Base-by-base conservation (phyloP, 2,888 invertebrate genomes). In the Athrips mouffetella region DNA sequence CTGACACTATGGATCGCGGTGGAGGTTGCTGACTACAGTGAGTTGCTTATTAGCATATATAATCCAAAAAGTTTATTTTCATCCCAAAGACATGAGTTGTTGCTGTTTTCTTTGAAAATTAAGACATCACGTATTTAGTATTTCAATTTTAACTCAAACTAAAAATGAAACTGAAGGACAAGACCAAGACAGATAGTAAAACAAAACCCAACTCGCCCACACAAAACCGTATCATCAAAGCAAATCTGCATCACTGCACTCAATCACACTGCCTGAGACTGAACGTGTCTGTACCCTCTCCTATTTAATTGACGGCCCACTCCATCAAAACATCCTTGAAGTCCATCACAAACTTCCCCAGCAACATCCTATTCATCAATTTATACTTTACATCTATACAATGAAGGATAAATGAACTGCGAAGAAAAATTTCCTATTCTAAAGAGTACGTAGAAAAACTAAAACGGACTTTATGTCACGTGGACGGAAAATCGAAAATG, bases 221-320 rank as follows among this genome's bases (percentile, higher is more conserved):
- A 50, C 54, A 50, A 48, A 48, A 54, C 55, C 57, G 56, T 65
- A 76, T 76, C 74, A 73, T 68, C 65, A 65, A 70, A 78, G 71
- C 54, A 62, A 76, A 79, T 77, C 77, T 83, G 83, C 81, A 81
- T 81, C 76, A 75, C 69, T 82, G 82, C 81, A 81, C 81, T 85
- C 84, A 79, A 82, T 85, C 86, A 85, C 70, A 74, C 66, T n/a
- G n/a, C n/a, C n/a, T n/a, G n/a, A n/a, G n/a, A n/a, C n/a, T 66
- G 63, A 67, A 73, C 74, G 77, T 70, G 71, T 70, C 73, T 64
- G 73, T 80, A 75, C 76, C 77, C 77, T 79, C 76, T 75, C 73
- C 73, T 73, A 74, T 76, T 78, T 86, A 85, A 86, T 85, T 86
- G 87, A 84, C 84, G 76, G 76, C 66, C 77, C 81, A 85, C 85